phyloP scores from a whole-genome alignment of 23 tunicate genomes.

The Oikopleura vanhoeffeni region DNA sequence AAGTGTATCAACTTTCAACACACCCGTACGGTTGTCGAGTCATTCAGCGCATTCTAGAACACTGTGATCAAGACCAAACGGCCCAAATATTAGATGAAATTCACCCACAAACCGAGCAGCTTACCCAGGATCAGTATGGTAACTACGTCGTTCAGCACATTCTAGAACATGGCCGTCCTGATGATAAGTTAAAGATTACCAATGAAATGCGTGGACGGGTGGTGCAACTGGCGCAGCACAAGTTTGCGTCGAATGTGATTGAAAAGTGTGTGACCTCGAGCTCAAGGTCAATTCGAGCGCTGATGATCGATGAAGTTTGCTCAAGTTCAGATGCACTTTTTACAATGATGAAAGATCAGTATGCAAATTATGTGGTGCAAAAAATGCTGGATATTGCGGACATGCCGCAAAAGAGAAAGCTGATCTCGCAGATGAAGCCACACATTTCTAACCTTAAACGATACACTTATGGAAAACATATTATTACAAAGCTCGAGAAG shows the following conservation, averaged over 20 bases:
- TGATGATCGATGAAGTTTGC: conserved; percentile 93
- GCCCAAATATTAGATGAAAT: conserved; percentile 53
- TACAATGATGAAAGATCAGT: conserved; percentile 98
- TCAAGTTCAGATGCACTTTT: conserved; percentile 55
- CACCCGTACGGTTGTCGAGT: conserved; percentile 97
- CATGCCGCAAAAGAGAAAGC: conserved; percentile 50
- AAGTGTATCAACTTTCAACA: conserved; percentile 32
- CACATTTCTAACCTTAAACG: conserved; percentile 51
- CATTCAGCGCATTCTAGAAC: conserved; percentile 90
- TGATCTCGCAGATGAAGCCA: conserved; percentile 41
- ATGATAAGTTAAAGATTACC: conserved; percentile 61
- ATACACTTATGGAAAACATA: conserved; percentile 96
- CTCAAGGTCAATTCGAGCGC: conserved; percentile 39
- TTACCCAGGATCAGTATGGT: conserved; percentile 85
- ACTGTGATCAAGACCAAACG: conserved; percentile 82
- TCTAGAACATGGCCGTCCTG: conserved; percentile 76
- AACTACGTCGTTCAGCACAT: conserved; percentile 97
- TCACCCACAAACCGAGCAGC: conserved; percentile 40
- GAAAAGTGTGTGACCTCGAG: conserved; percentile 90
- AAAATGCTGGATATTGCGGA: conserved; percentile 97
- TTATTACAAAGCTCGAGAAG: conserved; percentile 85
- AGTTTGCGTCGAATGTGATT: conserved; percentile 94
- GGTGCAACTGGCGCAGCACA: conserved; percentile 61
- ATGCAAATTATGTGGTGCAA: conserved; percentile 94
- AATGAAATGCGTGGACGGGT: conserved; percentile 64